Conservation (phyloP, 2,113 vertebrate species). For the Bos taurus region DNA sequence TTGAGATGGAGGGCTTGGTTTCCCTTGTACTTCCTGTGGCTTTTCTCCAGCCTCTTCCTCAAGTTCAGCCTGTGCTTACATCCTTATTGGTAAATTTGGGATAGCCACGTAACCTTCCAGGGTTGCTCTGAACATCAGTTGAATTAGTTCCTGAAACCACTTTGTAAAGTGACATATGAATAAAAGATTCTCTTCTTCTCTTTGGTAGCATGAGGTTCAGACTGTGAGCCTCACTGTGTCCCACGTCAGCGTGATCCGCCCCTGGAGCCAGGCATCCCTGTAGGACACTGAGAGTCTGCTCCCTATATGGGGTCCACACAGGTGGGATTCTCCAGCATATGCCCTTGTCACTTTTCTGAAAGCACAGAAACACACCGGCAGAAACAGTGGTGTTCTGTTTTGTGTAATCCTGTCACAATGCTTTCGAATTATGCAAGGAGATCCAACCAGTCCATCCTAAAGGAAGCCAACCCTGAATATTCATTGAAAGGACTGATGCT, state of each 20-base stretch:
- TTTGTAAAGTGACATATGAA: slow-evolving; percentile 18
- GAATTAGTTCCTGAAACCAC: background rate
- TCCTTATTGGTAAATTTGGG: background rate
- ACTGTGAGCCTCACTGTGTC: background rate
- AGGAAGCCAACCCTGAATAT: background rate
- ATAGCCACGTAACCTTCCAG: background rate
- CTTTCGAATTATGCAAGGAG: background rate
- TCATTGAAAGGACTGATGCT: background rate
- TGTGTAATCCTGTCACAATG: background rate
- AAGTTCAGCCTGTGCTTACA: background rate
- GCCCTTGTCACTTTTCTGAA: background rate
- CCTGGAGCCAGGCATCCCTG: background rate
- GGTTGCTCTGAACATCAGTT: background rate
- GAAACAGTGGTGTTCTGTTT: background rate
- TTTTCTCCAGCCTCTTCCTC: background rate
- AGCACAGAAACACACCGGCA: background rate
- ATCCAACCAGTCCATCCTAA: background rate
- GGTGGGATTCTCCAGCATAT: background rate
- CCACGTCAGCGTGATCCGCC: background rate
- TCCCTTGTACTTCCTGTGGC: background rate
- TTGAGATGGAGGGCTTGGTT: background rate
- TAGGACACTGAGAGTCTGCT: background rate
- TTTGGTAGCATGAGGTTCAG: background rate
- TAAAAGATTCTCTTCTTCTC: background rate
- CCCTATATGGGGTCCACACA: background rate